Evolutionary conservation across 64 coral and sea anemone species (phyloP), one percentile per base, ranked within the genome.

Genomic region (Acropora yongei): DNA sequence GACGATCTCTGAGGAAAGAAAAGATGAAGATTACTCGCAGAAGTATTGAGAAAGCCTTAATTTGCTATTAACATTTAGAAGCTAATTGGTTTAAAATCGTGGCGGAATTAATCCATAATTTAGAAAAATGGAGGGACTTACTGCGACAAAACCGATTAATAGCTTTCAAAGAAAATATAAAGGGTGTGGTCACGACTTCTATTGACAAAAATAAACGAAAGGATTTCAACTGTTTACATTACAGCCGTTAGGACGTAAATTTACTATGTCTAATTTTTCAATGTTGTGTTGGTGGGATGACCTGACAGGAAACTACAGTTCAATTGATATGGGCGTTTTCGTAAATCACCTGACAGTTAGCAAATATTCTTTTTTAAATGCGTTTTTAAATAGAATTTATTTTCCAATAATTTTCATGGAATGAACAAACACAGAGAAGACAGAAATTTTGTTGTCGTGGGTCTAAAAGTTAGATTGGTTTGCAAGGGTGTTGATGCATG

Each of bases 401-500:
- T 83, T 67, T 18, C 6, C 7, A 19, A 41, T 6, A n/a, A 10
- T 8, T 30, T 85, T 18, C 65, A 48, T 71, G 65, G 71, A 71
- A 71, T 63, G 71, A 85, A 85, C 30, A 85, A 85, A 39, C 44
- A 85, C 18, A n/a, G 57, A 41, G 44, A 82, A 19, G 43, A 44
- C 12, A 84, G 3, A 82, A 83, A 18, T 45, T 10, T 9, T 68
- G 65, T 57, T 2, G 17, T 67, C 11, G 18, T 9, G 6, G 82
- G 82, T 85, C 82, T 71, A 85, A 71, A 12, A 69, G 82, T 85
- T 65, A 85, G 1, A 85, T 7, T 85, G 12, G 68, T 3, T 41
- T 49, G 76, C 13, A 41, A 14, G 16, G 49, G 39, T 63, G 2
- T 51, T 82, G 44, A 17, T 65, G 49, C 41, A 67, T 19, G 42